Base-by-base conservation (phyloP, 2,888 invertebrate species). In the Cosmopolites sordidus region DNA sequence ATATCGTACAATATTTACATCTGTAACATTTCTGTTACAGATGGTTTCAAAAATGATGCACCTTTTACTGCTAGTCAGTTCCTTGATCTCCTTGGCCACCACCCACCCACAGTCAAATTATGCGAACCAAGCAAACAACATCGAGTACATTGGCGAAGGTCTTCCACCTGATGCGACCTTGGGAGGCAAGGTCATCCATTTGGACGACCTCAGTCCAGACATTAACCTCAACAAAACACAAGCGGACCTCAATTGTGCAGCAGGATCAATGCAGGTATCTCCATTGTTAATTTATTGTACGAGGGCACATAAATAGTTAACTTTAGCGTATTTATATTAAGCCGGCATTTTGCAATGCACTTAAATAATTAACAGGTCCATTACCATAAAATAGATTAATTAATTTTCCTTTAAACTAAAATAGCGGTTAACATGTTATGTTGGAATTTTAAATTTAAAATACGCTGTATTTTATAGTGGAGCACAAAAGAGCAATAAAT, bases 151-250 rank as follows among this genome's bases (percentile, higher is more conserved):
- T 66, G 86, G 86, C 29, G 85, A 87, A 61, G 87, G 87, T 38
- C 78, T 92, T 61, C 92, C 92, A 5, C 89, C 89, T 63, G 87
- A 89, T 68, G 89, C 92, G 12, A 85, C 90, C 45, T 79, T 93
- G 51, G 90, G 92, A 74, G 92, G 93, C 60, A 90, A 89, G 43
- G 89, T 91, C 60, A 92, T 92, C 51, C 89, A 91, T 68, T 78
- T 93, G 66, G 92, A 93, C 69, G 90, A 91, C 66, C 78, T 93
- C 59, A 88, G 89, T 67, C 88, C 92, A 27, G 84, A 88, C 60
- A 93, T 93, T 68, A 89, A 86, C 73, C 77, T 92, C 63, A 92
- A 93, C 75, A 83, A 92, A 60, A 93, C 92, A 16, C 88, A 87
- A 72, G 93, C 92, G 2, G 86, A 86, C 17, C 79, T 94, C 14